phyloP scores from a whole-genome alignment of 1,140 invertebrate genomes.

The Melipona quadrifasciata region DNA sequence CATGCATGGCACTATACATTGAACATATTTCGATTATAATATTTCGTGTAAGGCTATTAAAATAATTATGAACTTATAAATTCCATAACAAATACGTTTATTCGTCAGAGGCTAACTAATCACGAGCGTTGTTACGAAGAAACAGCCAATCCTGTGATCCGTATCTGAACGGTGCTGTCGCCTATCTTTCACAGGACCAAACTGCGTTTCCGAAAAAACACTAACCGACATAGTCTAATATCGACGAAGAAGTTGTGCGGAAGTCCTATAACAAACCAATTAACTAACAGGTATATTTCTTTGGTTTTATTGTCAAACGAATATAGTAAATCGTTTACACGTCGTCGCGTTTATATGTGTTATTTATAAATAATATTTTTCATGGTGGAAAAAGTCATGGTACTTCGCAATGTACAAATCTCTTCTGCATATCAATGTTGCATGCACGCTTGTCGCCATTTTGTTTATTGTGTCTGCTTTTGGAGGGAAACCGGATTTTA shows the following conservation, averaged over 20 bases:
- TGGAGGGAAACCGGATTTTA: slow-evolving; percentile 76
- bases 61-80: slow-evolving; percentile 29
- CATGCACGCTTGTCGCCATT: slow-evolving; percentile 72
- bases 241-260: not conserved
- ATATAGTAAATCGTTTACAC: not conserved
- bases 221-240: slow-evolving; percentile 15
- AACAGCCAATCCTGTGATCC: slow-evolving; percentile 29
- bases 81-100: slow-evolving; percentile 32
- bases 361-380: not conserved
- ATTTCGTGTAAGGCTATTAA: not conserved
- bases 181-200: slow-evolving; percentile 19
- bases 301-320: not conserved
- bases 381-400: too few relatives aligned
- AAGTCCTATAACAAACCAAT: not conserved
- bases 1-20: not conserved
- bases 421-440: not conserved
- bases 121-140: slow-evolving; percentile 2
- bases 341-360: too few relatives aligned
- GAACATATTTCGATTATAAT: not conserved
- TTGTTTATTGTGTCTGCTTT: slow-evolving; percentile 77
- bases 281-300: not conserved
- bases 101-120: slow-evolving; percentile 30
- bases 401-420: not conserved
- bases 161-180: slow-evolving; percentile 27
- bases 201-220: slow-evolving; percentile 35